Evolutionary conservation across 37 sponge, comb jelly and placozoan genomes (phyloP).

Genomic region (Spongilla lacustris): DNA sequence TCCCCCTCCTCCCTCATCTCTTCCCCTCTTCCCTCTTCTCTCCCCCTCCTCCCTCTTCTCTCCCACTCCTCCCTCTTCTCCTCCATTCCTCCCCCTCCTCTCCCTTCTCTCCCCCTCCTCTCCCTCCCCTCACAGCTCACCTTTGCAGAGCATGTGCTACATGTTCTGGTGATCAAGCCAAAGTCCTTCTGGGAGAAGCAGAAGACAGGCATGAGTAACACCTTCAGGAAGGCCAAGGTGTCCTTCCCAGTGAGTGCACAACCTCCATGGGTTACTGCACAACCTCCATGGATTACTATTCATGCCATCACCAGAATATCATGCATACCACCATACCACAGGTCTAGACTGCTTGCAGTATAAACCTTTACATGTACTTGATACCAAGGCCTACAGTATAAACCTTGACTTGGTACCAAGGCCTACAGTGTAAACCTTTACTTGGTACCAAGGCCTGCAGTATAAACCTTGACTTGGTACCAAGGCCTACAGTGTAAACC

Average conservation of each 20-base stretch:
- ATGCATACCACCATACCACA: too few species aligned
- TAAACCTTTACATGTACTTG: too few species aligned
- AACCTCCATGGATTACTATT: too few species aligned
- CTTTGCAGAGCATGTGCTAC: slow-evolving; percentile 62
- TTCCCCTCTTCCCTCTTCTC: too few species aligned
- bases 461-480: too few species aligned
- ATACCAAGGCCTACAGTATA: too few species aligned
- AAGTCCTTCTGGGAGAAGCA: slow-evolving; percentile 58
- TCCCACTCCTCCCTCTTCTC: not conserved
- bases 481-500: too few species aligned
- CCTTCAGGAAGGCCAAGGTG: slow-evolving; percentile 41
- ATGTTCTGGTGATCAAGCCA: slow-evolving; percentile 60
- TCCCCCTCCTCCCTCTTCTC: too few species aligned
- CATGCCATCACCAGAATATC: too few species aligned
- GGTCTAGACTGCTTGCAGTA: too few species aligned
- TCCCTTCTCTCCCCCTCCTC: not conserved
- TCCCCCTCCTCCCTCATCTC: not conserved
- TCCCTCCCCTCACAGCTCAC: slow-evolving; percentile 21
- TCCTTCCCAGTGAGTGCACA: slow-evolving; percentile 53
- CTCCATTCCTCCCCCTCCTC: not conserved
- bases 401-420: not conserved
- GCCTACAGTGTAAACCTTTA: too few species aligned
- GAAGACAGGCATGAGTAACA: slow-evolving; percentile 18
- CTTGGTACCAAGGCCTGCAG: too few species aligned
- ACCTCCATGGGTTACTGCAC: not conserved